phyloP scores from a whole-genome alignment of 2,113 vertebrate genomes.

The Lamprotornis superbus region DNA sequence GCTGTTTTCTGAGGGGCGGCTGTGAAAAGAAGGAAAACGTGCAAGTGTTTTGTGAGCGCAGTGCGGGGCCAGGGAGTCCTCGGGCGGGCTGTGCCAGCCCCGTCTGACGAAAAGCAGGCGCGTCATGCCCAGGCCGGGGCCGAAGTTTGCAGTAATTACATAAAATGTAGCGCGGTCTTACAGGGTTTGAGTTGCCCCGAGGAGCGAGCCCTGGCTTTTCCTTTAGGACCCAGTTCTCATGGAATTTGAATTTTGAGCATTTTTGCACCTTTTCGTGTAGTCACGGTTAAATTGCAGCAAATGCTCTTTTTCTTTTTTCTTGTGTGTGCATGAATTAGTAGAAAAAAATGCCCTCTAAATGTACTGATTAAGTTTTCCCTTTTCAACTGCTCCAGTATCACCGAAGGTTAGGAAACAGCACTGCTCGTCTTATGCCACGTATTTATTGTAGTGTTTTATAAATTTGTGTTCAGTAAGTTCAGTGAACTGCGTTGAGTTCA shows the following conservation, averaged over 20 bases:
- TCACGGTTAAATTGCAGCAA: not conserved
- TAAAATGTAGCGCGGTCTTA: fast-evolving
- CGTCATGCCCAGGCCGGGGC: not conserved
- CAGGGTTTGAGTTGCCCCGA: fast-evolving
- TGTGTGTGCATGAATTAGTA: fast-evolving
- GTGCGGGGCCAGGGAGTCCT: not conserved
- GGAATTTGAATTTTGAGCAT: not conserved
- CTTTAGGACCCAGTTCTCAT: fast-evolving
- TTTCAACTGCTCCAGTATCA: not conserved
- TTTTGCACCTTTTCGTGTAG: fast-evolving
- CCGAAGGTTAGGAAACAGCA: not conserved
- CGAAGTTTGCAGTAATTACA: not conserved
- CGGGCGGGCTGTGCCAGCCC: not conserved
- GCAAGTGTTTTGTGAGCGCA: too few relatives aligned
- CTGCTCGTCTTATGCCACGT: not conserved
- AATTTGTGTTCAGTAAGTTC: fast-evolving
- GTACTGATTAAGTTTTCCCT: not conserved
- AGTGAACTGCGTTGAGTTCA: too few relatives aligned
- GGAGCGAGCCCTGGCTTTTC: not conserved
- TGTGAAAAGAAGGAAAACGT: not conserved
- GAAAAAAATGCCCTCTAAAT: not conserved
- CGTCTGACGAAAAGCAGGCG: fast-evolving
- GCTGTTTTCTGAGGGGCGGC: not conserved
- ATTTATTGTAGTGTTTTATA: not conserved
- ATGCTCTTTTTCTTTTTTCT: fast-evolving